Percentiles rank a stretch among this genome's conserved stretches.
These are phyloP conservation scores for Sycophila texana DNA, from an alignment of 2,888 invertebrate species.

Conservation along the genomic window DNA sequence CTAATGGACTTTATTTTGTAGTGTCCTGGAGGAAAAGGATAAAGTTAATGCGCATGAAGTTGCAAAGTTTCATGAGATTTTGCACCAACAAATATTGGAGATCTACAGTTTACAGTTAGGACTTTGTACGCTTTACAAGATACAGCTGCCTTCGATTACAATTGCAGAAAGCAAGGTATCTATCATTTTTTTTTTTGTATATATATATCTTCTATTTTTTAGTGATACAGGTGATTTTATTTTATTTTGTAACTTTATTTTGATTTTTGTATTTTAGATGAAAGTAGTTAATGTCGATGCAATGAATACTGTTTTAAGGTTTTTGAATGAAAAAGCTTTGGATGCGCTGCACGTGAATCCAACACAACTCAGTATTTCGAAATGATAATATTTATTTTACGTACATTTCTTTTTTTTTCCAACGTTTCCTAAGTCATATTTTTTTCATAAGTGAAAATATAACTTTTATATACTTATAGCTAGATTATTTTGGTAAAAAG, in stretches of 20 bases:
- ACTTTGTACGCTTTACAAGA: slow-evolving; percentile 64
- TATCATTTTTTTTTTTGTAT: slow-evolving; percentile 11
- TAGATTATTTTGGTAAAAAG: too few species aligned
- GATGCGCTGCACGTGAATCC: slow-evolving; percentile 61
- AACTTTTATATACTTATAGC: neutral
- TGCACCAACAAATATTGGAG: slow-evolving; percentile 63
- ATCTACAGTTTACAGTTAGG: slow-evolving; percentile 65
- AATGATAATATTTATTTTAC: slow-evolving; percentile 35
- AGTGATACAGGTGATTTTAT: neutral
- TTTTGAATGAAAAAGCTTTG: slow-evolving; percentile 69
- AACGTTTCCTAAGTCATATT: neutral
- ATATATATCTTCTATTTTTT: neutral
- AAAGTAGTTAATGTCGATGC: slow-evolving; percentile 63
- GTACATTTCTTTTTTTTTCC: neutral
- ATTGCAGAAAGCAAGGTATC: slow-evolving; percentile 68
- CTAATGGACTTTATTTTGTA: too few species aligned
- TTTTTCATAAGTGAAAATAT: neutral
- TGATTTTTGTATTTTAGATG: slow-evolving; percentile 63
- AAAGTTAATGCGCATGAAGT: slow-evolving; percentile 61
- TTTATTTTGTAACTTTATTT: slow-evolving; percentile 16
- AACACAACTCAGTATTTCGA: slow-evolving; percentile 33
- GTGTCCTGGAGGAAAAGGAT: slow-evolving; percentile 48
- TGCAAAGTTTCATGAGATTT: slow-evolving; percentile 63
- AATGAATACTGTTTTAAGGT: slow-evolving; percentile 66
- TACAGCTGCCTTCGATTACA: slow-evolving; percentile 65